These are phyloP conservation scores for Calephelis nemesis DNA, from an alignment of 1,140 invertebrate species.

Conservation along the genomic window DNA sequence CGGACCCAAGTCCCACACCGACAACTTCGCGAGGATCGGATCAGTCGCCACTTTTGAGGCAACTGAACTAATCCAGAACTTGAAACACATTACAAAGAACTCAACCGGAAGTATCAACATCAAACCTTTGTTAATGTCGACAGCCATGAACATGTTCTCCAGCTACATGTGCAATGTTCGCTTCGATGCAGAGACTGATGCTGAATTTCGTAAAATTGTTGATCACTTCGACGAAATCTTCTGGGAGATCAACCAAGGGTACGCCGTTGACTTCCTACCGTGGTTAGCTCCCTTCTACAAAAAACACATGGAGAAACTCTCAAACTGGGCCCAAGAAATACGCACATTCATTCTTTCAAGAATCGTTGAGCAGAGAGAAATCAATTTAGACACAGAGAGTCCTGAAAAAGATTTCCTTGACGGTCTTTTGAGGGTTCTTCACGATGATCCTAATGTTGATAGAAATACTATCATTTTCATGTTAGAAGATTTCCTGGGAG, in stretches of 20 bases:
- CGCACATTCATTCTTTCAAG: constrained; percentile 87
- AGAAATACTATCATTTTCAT: constrained; percentile 88
- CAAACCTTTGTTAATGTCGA: constrained; percentile 81
- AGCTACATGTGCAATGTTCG: constrained; percentile 90
- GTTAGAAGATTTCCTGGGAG: constrained; percentile 92
- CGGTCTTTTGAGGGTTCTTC: constrained; percentile 84
- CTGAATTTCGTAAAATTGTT: constrained; percentile 83
- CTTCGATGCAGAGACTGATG: constrained; percentile 85
- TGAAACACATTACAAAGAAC: constrained; percentile 59
- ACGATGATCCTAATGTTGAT: constrained; percentile 81
- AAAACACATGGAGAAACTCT: constrained; percentile 84
- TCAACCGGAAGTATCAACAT: constrained; percentile 52
- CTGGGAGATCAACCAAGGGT: constrained; percentile 94
- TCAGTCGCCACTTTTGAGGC: constrained; percentile 82
- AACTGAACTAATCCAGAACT: constrained; percentile 78
- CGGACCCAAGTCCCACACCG: constrained; percentile 86
- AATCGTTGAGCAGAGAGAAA: constrained; percentile 83
- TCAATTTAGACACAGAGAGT: constrained; percentile 78
- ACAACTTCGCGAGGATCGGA: constrained; percentile 84
- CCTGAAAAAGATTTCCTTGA: constrained; percentile 87
- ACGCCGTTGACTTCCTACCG: constrained; percentile 93
- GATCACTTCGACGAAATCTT: constrained; percentile 91
- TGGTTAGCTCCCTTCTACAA: constrained; percentile 87
- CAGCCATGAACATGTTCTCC: constrained; percentile 91
- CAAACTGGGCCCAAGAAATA: constrained; percentile 84